These are phyloP conservation scores for Arctocebus calabarensis DNA, from an alignment of 2,797 vertebrate genomes.

Conservation along the genomic window DNA sequence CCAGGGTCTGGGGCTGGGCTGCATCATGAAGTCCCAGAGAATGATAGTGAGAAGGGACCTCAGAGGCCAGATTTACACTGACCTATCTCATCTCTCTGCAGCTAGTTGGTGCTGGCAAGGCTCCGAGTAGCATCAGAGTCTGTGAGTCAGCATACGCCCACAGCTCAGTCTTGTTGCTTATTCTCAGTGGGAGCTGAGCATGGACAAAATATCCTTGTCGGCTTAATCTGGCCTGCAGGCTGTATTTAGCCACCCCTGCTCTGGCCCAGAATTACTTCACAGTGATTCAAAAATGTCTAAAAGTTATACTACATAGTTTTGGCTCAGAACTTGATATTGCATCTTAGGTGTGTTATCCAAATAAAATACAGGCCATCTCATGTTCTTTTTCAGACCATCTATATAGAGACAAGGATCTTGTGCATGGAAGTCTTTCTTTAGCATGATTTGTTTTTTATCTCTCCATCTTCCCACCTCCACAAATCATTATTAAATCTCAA, in stretches of 20 bases:
- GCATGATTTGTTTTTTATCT: slow-evolving; percentile 15
- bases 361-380: slow-evolving; percentile 42
- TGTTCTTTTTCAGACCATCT: not conserved
- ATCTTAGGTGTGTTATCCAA: slow-evolving; percentile 35
- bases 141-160: slow-evolving; percentile 26
- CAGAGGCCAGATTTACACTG: not conserved
- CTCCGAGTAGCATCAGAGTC: not conserved
- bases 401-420: not conserved
- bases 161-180: slow-evolving; percentile 9
- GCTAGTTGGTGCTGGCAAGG: not conserved
- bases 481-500: slow-evolving; percentile 51
- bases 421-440: slow-evolving; percentile 31
- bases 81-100: not conserved
- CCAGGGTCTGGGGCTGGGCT: not conserved
- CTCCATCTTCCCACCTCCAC: slow-evolving; percentile 38
- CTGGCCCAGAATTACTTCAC: slow-evolving; percentile 35
- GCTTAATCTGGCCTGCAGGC: slow-evolving; percentile 50
- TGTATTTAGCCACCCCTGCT: slow-evolving; percentile 30
- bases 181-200: not conserved
- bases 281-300: slow-evolving; percentile 38
- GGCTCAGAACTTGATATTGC: slow-evolving; percentile 49
- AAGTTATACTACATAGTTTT: slow-evolving; percentile 23
- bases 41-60: not conserved
- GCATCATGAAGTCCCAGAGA: not conserved
- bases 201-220: not conserved